Percentiles rank a stretch among this genome's conserved stretches.
phyloP scores from a whole-genome alignment of 2,797 vertebrate species.

The Phalanger gymnotis region DNA sequence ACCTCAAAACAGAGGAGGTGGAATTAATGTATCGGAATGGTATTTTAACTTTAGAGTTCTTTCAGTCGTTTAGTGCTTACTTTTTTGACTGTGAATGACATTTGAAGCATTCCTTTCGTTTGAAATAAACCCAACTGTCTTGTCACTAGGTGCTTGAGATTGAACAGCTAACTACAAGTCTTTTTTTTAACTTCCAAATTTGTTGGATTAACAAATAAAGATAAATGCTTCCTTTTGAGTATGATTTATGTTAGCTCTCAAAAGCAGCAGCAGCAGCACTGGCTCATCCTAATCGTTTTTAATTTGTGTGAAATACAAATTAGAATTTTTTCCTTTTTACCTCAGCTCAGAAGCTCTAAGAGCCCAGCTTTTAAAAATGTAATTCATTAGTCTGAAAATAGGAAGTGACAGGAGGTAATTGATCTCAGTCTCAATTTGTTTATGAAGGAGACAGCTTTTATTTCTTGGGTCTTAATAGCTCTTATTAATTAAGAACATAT shows the following conservation, averaged over 20 bases:
- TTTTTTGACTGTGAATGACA: slow-evolving; percentile 12
- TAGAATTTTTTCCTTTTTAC: background rate
- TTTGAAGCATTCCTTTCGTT: background rate
- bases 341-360: slow-evolving; percentile 9
- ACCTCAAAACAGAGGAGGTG: background rate
- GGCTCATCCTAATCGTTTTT: background rate
- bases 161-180: background rate
- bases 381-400: slow-evolving; percentile 73
- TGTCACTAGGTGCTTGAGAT: background rate
- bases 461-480: slow-evolving; percentile 51
- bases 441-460: slow-evolving; percentile 57
- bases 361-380: slow-evolving; percentile 62
- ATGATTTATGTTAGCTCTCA: slow-evolving; percentile 11
- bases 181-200: slow-evolving; percentile 32
- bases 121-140: slow-evolving; percentile 34
- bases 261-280: background rate
- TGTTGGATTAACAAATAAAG: background rate
- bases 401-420: slow-evolving; percentile 72
- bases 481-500: slow-evolving; percentile 53
- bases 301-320: background rate
- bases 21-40: background rate
- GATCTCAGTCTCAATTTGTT: slow-evolving; percentile 70
- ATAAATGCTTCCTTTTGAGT: background rate
- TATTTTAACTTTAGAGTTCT: background rate
- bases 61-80: background rate